These are phyloP conservation scores for Antennarius maculatus DNA, from an alignment of 2,797 vertebrate species.

Conservation along the genomic window DNA sequence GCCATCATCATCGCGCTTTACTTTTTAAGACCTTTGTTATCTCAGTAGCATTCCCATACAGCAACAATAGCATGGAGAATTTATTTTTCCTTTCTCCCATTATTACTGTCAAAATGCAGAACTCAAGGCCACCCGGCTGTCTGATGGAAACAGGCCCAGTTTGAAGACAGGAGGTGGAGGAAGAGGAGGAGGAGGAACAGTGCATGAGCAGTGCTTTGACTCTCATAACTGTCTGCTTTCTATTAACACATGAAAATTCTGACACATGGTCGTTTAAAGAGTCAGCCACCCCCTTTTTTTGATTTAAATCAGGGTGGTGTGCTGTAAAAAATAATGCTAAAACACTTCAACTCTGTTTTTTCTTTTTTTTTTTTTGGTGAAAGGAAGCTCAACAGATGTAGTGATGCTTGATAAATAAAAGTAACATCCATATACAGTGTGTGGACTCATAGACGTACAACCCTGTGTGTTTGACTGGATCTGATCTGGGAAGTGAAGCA, in stretches of 20 bases:
- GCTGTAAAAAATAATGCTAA: conserved; percentile 21
- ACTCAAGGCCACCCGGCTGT: conserved; percentile 68
- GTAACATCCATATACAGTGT: background rate
- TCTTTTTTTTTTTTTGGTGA: too few relatives aligned
- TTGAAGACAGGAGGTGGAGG: conserved; percentile 33
- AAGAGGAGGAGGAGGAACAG: conserved; percentile 33
- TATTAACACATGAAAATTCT: conserved; percentile 48
- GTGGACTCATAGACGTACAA: background rate
- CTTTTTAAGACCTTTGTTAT: conserved; percentile 38
- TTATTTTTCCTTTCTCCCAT: conserved; percentile 31
- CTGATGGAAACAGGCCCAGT: conserved; percentile 53
- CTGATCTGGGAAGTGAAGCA: too few relatives aligned
- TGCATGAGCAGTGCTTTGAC: conserved; percentile 41
- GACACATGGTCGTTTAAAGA: conserved; percentile 50
- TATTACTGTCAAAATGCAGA: conserved; percentile 54
- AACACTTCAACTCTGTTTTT: background rate
- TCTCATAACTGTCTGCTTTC: conserved; percentile 60
- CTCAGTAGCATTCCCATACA: conserved; percentile 47
- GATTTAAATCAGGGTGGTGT: conserved; percentile 5
- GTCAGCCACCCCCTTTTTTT: conserved; percentile 31
- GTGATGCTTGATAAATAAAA: background rate
- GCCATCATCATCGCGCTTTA: conserved; percentile 30
- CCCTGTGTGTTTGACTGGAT: too few relatives aligned
- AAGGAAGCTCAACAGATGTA: background rate
- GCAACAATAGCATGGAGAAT: conserved; percentile 38